Base-by-base conservation (phyloP, 2,113 vertebrate genomes). In the Microcebus lehilahytsara region DNA sequence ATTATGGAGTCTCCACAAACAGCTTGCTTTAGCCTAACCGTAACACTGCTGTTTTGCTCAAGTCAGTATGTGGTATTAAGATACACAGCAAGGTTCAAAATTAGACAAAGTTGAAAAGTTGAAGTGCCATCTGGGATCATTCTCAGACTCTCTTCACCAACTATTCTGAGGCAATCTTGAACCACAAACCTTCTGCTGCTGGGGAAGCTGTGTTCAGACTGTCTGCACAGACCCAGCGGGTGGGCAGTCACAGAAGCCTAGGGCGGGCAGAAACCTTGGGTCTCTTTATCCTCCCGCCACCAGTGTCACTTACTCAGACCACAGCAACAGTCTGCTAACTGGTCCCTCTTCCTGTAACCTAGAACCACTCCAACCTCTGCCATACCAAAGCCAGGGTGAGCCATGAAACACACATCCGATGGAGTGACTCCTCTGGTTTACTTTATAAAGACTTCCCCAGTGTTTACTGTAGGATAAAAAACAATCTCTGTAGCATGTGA, bases 111-210 rank as follows among this genome's bases (percentile, higher is more conserved):
- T 42, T 78, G 53, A 94, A 40, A 78, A 87, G 80, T 42, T 78
- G 53, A 94, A 46, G 71, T 5, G 20, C 89, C 95, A 90, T 95
- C 89, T 97, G 97, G 95, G 90, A 92, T 78, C 84, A 67, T 92
- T 40, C 34, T 84, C 56, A 79, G 51, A 93, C 37, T 89, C 91
- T 88, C 75, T 53, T 88, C 40, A 13, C 71, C 89, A 95, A 89
- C 89, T 75, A 77, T 23, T 25, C 46, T 90, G 94, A 97, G 37
- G 87, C 88, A 88, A 60, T 90, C 94, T 71, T 89, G 85, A 96
- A 56, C 92, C 79, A 67, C 86, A 42, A 85, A 78, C 75, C 84
- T 96, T 85, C 81, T 96, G 90, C 22, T 66, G 1, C 23, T 95
- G 4, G 4, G 40, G 64, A 66, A 89, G 32, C 37, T 37, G 27